These are phyloP conservation scores for Lymantria monacha DNA, from an alignment of 2,888 invertebrate species.

Conservation along the genomic window DNA sequence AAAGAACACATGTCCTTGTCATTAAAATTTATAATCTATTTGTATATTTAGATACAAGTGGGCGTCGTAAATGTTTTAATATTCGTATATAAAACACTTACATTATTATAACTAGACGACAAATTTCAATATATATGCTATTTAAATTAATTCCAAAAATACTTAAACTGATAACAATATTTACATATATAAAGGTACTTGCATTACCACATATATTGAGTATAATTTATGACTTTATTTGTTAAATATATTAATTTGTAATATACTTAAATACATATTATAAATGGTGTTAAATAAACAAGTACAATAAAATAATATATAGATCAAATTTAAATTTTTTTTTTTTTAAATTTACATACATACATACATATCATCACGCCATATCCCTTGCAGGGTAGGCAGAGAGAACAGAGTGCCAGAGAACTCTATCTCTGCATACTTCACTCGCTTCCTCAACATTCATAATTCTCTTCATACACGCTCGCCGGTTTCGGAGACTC, in stretches of 20 bases:
- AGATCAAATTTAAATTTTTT: no score
- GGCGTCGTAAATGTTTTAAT: slow-evolving; percentile 15
- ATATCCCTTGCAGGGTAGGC: no score
- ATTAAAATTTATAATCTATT: slow-evolving; percentile 27
- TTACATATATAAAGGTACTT: slow-evolving; percentile 1
- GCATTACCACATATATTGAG: not conserved
- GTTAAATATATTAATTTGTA: not conserved
- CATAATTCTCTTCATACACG: no score
- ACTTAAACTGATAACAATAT: not conserved
- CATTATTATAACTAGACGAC: slow-evolving; percentile 19
- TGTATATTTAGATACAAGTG: slow-evolving; percentile 22
- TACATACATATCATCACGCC: no score
- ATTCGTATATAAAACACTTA: slow-evolving; percentile 9
- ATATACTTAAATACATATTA: not conserved
- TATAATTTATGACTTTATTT: not conserved
- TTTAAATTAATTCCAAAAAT: not conserved
- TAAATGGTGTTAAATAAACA: not conserved
- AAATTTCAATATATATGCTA: slow-evolving; percentile 8
- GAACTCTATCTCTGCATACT: no score
- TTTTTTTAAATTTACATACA: no score
- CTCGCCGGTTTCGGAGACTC: no score
- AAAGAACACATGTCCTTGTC: slow-evolving; percentile 26
- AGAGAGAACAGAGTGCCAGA: no score
- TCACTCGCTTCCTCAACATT: no score
- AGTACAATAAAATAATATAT: not conserved